Base-by-base conservation (phyloP, 2,797 vertebrate species). In the Myripristis murdjan region DNA sequence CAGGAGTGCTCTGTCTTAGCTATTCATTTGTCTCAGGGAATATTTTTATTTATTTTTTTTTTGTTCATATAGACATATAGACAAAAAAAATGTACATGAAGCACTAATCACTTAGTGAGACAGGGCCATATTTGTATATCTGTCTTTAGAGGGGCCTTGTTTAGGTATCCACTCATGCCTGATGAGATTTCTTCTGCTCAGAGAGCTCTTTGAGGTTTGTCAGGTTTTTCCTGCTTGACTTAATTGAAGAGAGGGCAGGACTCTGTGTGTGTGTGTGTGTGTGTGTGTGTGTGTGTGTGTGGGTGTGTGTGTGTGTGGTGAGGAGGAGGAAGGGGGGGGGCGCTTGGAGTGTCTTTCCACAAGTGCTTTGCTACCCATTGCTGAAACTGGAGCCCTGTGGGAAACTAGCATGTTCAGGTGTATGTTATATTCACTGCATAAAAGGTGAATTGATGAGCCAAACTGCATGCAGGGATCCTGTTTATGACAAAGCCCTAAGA, bases 311-410 rank as follows among this genome's bases (percentile, higher is more conserved):
- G 20, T 4, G 24, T 28, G 12, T 11, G 64, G 14, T 22, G n/a
- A 4, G 31, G n/a, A 14, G 7, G 59, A 53, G 31, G 33, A 14
- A 11, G 35, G 51, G 70, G 63, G 60, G 49, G 65, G 73, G 70
- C 83, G 61, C 73, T 86, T 70, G 63, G 77, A 84, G 81, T 86
- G 83, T 93, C 92, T 92, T 90, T 93, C 75, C 77, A 89, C 89
- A 86, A 91, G 89, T 84, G 79, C 91, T 88, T 83, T 89, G 83
- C 91, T 79, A 85, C 88, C 80, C 83, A 75, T 81, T 66, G 74
- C 84, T 94, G 95, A 93, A 95, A 95, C 88, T 75, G 77, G 93
- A 95, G 78, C 89, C 91, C 87, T 94, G 94, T 95, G 94, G 93
- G 95, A n/a, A 95, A 95, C 88, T 70, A 82, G 65, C 81, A 73